These are phyloP conservation scores for Acarapis woodi DNA, from an alignment of 1,140 invertebrate species.

Conservation along the genomic window DNA sequence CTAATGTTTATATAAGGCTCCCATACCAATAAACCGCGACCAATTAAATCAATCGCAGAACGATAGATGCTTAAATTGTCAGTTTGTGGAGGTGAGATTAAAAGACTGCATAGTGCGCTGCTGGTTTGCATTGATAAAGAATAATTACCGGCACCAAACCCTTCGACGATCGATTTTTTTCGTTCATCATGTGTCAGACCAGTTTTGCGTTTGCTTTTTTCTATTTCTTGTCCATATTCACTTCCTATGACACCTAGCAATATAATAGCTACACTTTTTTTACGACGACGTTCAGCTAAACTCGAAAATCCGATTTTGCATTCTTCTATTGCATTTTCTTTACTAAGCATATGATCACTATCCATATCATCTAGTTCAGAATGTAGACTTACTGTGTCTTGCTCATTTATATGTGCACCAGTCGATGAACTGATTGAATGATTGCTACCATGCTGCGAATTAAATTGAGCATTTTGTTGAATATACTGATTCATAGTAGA, in stretches of 20 bases:
- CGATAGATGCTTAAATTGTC: slow-evolving; percentile 48
- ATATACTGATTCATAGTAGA: background rate
- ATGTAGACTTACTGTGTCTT: slow-evolving; percentile 8
- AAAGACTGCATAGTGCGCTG: slow-evolving; percentile 64
- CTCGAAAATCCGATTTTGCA: slow-evolving; percentile 39
- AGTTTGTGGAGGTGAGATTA: slow-evolving; percentile 56
- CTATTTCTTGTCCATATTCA: slow-evolving; percentile 43
- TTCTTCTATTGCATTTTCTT: too few species aligned
- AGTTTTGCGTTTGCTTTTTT: slow-evolving; percentile 17
- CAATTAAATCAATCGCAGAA: slow-evolving; percentile 80
- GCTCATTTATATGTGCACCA: slow-evolving; percentile 6
- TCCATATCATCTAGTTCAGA: slow-evolving; percentile 6
- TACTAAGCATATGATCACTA: too few species aligned
- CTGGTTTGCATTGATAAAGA: slow-evolving; percentile 67
- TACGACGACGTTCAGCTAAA: slow-evolving; percentile 54
- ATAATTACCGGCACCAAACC: slow-evolving; percentile 55
- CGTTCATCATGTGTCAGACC: slow-evolving; percentile 15
- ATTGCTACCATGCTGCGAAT: background rate
- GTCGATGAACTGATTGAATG: background rate
- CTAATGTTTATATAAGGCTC: slow-evolving; percentile 92
- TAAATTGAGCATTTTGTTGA: background rate
- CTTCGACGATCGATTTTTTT: slow-evolving; percentile 51
- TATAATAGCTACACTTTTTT: slow-evolving; percentile 88
- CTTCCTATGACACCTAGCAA: slow-evolving; percentile 85
- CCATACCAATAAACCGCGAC: slow-evolving; percentile 92